Percentiles rank a stretch among this genome's conserved stretches.
Conservation (phyloP, 2,797 vertebrate species). For the Sphenodon punctatus region DNA sequence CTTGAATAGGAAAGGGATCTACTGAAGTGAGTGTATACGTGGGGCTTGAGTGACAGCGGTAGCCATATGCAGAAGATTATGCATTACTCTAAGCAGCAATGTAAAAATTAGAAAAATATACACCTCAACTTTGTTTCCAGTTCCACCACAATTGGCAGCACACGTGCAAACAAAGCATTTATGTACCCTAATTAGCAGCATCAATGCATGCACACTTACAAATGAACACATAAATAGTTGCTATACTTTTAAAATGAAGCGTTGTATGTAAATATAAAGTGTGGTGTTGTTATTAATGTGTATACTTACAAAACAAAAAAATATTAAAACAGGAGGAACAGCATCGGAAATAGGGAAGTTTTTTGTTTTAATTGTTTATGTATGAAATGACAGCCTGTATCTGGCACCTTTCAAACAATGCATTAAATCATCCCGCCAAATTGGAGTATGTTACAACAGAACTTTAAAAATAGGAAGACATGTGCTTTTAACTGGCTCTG, state of each 20-base stretch:
- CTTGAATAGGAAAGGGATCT: constrained; percentile 2
- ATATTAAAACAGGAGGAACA: neutral
- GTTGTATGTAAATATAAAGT: neutral
- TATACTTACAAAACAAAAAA: neutral
- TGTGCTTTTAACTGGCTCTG: neutral
- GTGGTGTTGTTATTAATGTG: no score
- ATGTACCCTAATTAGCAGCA: neutral
- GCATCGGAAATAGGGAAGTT: neutral
- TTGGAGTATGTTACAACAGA: neutral
- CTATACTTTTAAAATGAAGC: neutral
- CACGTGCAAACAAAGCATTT: neutral
- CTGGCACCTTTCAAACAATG: neutral
- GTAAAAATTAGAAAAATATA: constrained; percentile 25
- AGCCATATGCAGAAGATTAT: neutral
- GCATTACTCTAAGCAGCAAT: constrained; percentile 33
- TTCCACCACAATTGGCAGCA: neutral
- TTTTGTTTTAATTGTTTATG: neutral
- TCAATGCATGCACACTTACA: neutral
- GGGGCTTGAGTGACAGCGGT: constrained; percentile 1
- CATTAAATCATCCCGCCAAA: neutral
- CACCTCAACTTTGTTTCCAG: constrained; percentile 13
- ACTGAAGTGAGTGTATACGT: constrained; percentile 31
- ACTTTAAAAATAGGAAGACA: neutral
- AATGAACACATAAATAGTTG: neutral
- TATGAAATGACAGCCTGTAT: neutral